Evolutionary conservation across 2,797 vertebrate genomes (phyloP).

Genomic region (Sylvia borin): DNA sequence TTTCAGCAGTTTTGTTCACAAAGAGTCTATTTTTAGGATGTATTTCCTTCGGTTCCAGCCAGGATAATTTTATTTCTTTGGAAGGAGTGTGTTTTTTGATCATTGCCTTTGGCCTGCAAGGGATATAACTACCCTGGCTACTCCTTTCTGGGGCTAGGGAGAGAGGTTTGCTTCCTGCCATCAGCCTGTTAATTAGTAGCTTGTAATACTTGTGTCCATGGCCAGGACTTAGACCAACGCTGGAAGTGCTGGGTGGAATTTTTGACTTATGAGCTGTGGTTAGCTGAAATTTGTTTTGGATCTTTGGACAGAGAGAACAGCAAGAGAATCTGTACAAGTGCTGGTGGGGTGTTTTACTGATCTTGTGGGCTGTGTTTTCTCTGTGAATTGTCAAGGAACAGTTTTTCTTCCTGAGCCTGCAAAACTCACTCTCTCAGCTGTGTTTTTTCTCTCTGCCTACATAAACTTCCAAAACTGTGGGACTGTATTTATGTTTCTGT

Average conservation of each 20-base stretch:
- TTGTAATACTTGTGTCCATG: not conserved
- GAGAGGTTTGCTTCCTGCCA: not conserved
- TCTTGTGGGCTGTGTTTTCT: not conserved
- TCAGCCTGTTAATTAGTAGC: not conserved
- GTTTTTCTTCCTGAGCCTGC: not conserved
- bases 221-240: not conserved
- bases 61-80: conserved; percentile 9
- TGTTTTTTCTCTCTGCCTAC: not conserved
- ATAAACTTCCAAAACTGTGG: not conserved
- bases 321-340: not conserved
- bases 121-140: not conserved
- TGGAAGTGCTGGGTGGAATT: conserved; percentile 13
- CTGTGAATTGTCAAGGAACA: not conserved
- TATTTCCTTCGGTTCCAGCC: not conserved
- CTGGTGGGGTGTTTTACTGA: not conserved
- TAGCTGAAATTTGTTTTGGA: conserved; percentile 29
- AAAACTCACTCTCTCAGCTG: not conserved
- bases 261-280: conserved; percentile 3
- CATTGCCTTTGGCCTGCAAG: conserved; percentile 6
- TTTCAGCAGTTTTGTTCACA: not conserved
- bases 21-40: conserved; percentile 1
- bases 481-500: not conserved
- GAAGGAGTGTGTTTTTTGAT: not conserved
- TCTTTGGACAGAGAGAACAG: not conserved
- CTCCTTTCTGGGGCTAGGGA: not conserved